phyloP scores from a whole-genome alignment of 2,113 vertebrate species.

The human region DNA sequence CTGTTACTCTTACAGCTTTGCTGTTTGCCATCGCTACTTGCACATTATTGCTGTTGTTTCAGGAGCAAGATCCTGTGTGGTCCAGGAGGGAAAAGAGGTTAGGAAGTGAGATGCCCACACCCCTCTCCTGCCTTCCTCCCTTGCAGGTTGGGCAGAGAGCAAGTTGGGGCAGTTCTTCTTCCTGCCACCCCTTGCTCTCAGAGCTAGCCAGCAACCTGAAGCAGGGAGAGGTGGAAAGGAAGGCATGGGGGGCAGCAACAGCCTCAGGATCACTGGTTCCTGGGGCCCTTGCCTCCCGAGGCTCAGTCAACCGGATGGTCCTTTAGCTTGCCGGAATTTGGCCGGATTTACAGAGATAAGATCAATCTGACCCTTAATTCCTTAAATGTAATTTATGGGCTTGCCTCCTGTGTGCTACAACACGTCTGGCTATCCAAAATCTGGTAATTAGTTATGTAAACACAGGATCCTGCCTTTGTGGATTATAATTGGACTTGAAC shows the following conservation, averaged over 20 bases:
- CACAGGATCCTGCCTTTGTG: slow-evolving; percentile 66
- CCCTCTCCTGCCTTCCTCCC: neutral
- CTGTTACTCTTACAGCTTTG: neutral
- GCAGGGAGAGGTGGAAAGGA: neutral
- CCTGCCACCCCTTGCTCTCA: neutral
- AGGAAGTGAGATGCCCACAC: neutral
- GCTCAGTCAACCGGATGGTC: slow-evolving; percentile 65
- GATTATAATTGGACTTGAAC: slow-evolving; percentile 66
- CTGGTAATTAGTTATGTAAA: slow-evolving; percentile 78
- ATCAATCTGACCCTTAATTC: slow-evolving; percentile 78
- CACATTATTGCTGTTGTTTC: neutral
- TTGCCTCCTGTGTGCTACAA: slow-evolving; percentile 71
- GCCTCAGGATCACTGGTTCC: neutral
- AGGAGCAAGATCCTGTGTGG: slow-evolving; percentile 33
- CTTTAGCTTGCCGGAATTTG: slow-evolving; percentile 57
- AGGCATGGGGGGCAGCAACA: neutral
- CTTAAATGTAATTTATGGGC: slow-evolving; percentile 74
- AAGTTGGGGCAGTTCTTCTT: slow-evolving; percentile 41
- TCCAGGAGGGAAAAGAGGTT: neutral
- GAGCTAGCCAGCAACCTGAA: neutral
- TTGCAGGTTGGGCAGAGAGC: slow-evolving; percentile 40
- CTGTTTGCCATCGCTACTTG: neutral
- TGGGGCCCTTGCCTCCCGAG: neutral
- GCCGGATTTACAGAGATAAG: slow-evolving; percentile 71
- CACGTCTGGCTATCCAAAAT: slow-evolving; percentile 71